Evolutionary conservation across 2,113 vertebrate genomes (phyloP), one percentile per base, ranked within the genome.

Genomic region (Toxotes chatareus): DNA sequence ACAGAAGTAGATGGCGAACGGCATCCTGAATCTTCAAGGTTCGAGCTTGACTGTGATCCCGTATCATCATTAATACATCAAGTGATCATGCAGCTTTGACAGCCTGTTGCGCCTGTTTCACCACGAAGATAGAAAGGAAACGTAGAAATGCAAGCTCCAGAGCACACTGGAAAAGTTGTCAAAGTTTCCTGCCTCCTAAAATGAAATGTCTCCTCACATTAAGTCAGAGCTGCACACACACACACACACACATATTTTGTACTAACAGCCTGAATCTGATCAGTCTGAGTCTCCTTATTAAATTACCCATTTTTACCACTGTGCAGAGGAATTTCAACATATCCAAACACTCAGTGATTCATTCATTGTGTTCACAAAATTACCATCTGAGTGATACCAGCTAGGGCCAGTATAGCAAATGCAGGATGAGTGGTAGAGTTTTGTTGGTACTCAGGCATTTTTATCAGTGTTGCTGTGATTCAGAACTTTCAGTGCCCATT

Each of bases 131-230:
- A 17, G 74, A 59, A 80, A 81, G 51, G 23, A 76, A 44, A 73
- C 10, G 3, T 27, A 36, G 49, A 73, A 73, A 3, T 21, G 16
- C 34, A 60, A 31, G 42, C 70, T 73, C 67, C 76, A 73, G 36
- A 73, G 59, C 59, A 42, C 65, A 44, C 27, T 47, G 44, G 53
- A 81, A 61, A 46, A 46, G 51, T 31, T 86, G 61, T 80, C 55
- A 79, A 77, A 53, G 34, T 66, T 66, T 63, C 47, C 6, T 31
- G 21, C 31, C 49, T 75, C 53, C 0, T 67, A 6, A 79, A 73
- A 61, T 10, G 8, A 86, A 86, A 80, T 56, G 78, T 71, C 70
- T 73, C 65, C 53, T 55, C 46, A 55, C 51, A 73, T 76, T 44
- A 76, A 55, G n/a, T 65, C 53, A 34, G 32, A 77, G 27, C 27